Conservation (phyloP, 2,797 vertebrate genomes). For the Rhabdophis nuchalis region DNA sequence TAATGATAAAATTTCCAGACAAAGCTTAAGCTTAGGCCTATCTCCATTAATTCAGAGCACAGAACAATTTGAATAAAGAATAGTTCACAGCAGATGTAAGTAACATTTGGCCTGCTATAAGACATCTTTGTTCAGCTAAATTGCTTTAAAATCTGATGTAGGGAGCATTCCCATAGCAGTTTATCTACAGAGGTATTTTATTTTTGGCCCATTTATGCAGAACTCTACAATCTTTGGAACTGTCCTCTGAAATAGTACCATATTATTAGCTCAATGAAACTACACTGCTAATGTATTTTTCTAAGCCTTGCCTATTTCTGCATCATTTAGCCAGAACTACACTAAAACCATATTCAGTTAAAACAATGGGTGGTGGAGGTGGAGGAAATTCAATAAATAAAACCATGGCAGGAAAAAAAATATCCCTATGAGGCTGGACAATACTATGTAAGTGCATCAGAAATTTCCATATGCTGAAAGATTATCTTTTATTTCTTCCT, state of each 20-base stretch:
- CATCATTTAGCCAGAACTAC: neutral
- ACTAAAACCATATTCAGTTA: neutral
- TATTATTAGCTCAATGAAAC: neutral
- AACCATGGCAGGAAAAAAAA: neutral
- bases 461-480: neutral
- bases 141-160: neutral
- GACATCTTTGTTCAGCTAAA: neutral
- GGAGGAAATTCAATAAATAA: neutral
- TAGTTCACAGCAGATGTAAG: neutral
- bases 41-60: neutral
- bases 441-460: neutral
- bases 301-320: neutral
- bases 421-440: neutral
- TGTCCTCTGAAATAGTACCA: neutral
- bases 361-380: too few relatives aligned
- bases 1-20: neutral
- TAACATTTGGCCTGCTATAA: neutral
- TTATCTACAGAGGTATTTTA: neutral
- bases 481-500: neutral
- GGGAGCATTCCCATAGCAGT: neutral
- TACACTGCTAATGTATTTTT: neutral
- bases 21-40: neutral
- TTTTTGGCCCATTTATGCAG: neutral
- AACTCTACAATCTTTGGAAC: neutral
- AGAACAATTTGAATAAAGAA: neutral